phyloP scores from a whole-genome alignment of 2,888 invertebrate species.

The Frankliniella intonsa region DNA sequence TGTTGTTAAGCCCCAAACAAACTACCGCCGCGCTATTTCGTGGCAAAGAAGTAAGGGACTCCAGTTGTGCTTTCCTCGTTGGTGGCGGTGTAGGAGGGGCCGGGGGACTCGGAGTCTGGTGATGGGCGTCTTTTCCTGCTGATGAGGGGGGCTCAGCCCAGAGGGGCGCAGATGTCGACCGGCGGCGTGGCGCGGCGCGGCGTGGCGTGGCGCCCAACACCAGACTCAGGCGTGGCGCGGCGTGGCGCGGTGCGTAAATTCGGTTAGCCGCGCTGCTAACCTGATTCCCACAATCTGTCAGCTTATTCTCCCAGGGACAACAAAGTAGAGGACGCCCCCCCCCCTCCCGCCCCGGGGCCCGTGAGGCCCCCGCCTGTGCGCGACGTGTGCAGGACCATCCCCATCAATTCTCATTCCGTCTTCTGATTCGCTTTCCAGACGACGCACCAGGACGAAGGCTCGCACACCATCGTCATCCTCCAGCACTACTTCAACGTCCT shows the following conservation, averaged over 20 bases:
- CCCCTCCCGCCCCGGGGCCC: not conserved
- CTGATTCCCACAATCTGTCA: not conserved
- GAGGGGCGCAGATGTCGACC: not conserved
- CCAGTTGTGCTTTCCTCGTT: too few relatives aligned
- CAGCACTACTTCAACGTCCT: conserved; percentile 65
- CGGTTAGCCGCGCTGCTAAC: not conserved
- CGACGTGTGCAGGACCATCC: not conserved
- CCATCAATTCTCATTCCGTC: conserved; percentile 41
- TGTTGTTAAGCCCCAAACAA: too few relatives aligned
- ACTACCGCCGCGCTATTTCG: too few relatives aligned
- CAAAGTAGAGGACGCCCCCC: not conserved
- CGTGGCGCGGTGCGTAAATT: not conserved
- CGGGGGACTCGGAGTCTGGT: not conserved
- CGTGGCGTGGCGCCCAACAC: not conserved
- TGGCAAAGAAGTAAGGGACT: too few relatives aligned
- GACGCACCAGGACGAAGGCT: conserved; percentile 42
- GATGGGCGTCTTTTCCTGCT: not conserved
- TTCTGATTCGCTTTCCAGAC: conserved; percentile 32
- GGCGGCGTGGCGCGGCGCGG: not conserved
- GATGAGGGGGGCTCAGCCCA: not conserved
- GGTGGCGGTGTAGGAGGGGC: not conserved
- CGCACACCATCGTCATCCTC: conserved; percentile 52
- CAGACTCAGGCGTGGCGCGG: not conserved
- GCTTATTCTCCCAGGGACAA: not conserved
- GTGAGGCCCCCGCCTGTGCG: not conserved